These are phyloP conservation scores for Eupelmus urozonus DNA, from an alignment of 2,888 invertebrate genomes.

Conservation along the genomic window DNA sequence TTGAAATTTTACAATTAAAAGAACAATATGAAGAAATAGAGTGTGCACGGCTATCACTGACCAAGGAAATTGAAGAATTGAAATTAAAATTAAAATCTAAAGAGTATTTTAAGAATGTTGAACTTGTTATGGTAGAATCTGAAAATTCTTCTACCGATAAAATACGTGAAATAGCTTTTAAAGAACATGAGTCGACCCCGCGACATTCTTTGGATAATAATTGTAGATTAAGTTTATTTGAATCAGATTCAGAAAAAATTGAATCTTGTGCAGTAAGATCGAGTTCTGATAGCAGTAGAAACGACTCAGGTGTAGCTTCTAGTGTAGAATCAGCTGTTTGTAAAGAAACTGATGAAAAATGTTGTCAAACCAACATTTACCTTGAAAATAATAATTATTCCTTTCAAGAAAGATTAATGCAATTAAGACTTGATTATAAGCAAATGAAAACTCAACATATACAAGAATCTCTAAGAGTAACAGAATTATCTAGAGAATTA, in stretches of 20 bases:
- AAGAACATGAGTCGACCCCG: background rate
- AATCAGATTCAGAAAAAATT: conserved; percentile 52
- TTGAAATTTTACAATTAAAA: conserved; percentile 32
- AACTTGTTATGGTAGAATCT: background rate
- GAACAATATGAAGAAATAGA: conserved; percentile 38
- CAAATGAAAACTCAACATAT: conserved; percentile 62
- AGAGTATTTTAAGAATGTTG: conserved; percentile 32
- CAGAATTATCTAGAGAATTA: conserved; percentile 64
- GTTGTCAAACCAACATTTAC: conserved; percentile 57
- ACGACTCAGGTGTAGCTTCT: conserved; percentile 70
- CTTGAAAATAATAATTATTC: background rate
- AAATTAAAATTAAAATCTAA: conserved; percentile 24
- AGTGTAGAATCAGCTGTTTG: conserved; percentile 44
- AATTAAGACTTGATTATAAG: conserved; percentile 65
- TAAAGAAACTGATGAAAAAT: conserved; percentile 57
- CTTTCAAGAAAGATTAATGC: conserved; percentile 60
- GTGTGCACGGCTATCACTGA: background rate
- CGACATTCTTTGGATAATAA: conserved; percentile 14
- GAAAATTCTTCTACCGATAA: conserved; percentile 17
- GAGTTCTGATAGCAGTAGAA: conserved; percentile 63
- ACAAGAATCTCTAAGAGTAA: conserved; percentile 59
- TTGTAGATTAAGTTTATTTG: conserved; percentile 45
- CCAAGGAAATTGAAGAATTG: conserved; percentile 13
- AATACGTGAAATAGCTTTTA: background rate
- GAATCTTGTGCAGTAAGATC: conserved; percentile 58